Conservation (phyloP, 2,888 invertebrate genomes). For the Lasius platythorax region DNA sequence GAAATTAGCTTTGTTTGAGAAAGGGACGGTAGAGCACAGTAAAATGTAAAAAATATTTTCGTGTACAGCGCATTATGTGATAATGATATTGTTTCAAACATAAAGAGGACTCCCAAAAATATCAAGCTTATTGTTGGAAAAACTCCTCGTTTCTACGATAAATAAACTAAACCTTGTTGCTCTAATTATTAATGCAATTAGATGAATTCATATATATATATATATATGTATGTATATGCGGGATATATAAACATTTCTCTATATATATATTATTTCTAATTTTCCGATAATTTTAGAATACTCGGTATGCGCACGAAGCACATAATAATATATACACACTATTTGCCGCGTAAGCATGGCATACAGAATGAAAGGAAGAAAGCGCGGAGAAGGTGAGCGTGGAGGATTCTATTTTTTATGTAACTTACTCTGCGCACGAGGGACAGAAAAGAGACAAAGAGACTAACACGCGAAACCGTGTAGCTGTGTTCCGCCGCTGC, state of each 20-base stretch:
- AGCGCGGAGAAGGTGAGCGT: slow-evolving; percentile 36
- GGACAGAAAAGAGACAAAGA: slow-evolving; percentile 21
- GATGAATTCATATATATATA: neutral
- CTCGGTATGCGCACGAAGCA: neutral
- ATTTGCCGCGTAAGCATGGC: slow-evolving; percentile 11
- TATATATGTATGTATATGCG: too few relatives aligned
- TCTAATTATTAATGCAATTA: neutral
- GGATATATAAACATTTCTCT: too few relatives aligned
- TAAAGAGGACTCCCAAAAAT: slow-evolving; percentile 4
- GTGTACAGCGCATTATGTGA: neutral
- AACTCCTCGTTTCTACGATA: neutral
- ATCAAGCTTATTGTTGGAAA: slow-evolving; percentile 12
- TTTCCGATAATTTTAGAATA: neutral
- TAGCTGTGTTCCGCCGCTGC: slow-evolving; percentile 33
- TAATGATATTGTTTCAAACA: neutral
- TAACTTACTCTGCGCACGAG: slow-evolving; percentile 22
- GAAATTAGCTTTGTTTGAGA: slow-evolving; percentile 46
- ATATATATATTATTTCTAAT: neutral
- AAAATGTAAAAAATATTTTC: slow-evolving; percentile 50
- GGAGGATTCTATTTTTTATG: slow-evolving; percentile 46
- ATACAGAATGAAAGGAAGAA: slow-evolving; percentile 36
- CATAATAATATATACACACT: slow-evolving; percentile 32
- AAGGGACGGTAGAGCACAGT: neutral
- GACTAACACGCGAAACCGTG: slow-evolving; percentile 44
- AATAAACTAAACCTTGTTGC: neutral